Evolutionary conservation across 2,797 vertebrate genomes (phyloP).

Genomic region (Gymnoscopelus microlampas): DNA sequence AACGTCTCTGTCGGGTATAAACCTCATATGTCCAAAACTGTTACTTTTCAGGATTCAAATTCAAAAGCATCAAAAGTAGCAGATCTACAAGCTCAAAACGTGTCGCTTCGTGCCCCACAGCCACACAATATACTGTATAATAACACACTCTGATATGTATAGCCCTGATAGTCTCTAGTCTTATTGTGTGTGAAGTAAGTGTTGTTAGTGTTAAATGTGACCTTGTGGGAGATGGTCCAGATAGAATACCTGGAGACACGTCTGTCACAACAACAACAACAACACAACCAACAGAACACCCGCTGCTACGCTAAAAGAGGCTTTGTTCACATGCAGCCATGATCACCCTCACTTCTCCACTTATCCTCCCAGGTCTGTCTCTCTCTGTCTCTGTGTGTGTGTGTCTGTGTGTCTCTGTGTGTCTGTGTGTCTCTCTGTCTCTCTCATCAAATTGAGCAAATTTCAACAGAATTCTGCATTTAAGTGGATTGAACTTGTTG

Average conservation of each 20-base stretch:
- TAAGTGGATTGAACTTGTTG: too few species aligned
- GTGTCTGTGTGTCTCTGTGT: too few species aligned
- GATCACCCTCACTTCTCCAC: slow-evolving; percentile 70
- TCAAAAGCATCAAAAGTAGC: too few species aligned
- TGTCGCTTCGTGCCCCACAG: not conserved
- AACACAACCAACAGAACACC: slow-evolving; percentile 34
- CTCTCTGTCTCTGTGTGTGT: slow-evolving; percentile 20
- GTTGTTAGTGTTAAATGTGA: too few species aligned
- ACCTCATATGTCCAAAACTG: too few species aligned
- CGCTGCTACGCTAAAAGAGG: slow-evolving; percentile 60
- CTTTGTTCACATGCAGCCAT: slow-evolving; percentile 72
- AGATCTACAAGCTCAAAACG: too few species aligned
- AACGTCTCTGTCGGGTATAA: not conserved
- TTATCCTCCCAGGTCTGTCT: slow-evolving; percentile 34
- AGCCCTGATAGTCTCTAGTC: too few species aligned
- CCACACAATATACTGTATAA: not conserved
- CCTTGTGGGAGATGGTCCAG: too few species aligned
- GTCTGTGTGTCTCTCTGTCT: slow-evolving; percentile 13
- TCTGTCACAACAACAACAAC: slow-evolving; percentile 61
- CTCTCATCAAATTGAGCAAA: not conserved
- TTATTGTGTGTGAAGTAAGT: too few species aligned
- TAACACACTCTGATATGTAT: too few species aligned
- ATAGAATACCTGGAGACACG: slow-evolving; percentile 17
- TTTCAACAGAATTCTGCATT: too few species aligned
- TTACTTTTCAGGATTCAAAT: too few species aligned